These are phyloP conservation scores for Bicyclus anynana DNA, from an alignment of 1,140 invertebrate genomes.

Conservation along the genomic window DNA sequence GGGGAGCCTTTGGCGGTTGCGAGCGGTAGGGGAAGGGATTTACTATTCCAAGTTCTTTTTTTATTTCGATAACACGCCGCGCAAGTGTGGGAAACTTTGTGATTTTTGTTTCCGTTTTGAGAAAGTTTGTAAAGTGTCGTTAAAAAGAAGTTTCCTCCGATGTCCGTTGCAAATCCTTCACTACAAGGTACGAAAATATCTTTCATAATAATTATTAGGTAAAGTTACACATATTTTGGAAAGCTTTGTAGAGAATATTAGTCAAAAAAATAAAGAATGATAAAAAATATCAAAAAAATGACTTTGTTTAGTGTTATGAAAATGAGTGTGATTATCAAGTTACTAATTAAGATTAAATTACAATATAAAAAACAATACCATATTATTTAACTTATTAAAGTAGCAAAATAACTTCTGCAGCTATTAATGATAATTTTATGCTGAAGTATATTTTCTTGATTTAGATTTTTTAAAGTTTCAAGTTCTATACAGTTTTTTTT, in stretches of 20 bases:
- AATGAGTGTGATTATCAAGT: too few relatives aligned
- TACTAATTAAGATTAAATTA: too few relatives aligned
- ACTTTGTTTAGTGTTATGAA: too few relatives aligned
- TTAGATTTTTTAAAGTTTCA: not conserved
- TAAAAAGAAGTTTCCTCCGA: not conserved
- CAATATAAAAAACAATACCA: too few relatives aligned
- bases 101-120: slow-evolving; percentile 12
- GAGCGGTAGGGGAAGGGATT: slow-evolving; percentile 59
- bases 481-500: not conserved
- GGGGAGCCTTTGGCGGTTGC: slow-evolving; percentile 63
- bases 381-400: too few relatives aligned
- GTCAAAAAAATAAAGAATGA: not conserved
- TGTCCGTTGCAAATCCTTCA: not conserved
- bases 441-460: too few relatives aligned
- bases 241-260: too few relatives aligned
- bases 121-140: not conserved
- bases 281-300: not conserved
- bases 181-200: too few relatives aligned
- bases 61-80: slow-evolving; percentile 39
- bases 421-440: too few relatives aligned
- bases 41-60: slow-evolving; percentile 62
- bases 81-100: slow-evolving; percentile 44
- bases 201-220: too few relatives aligned
- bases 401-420: too few relatives aligned
- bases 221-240: too few relatives aligned